Percentiles rank a stretch among this genome's conserved stretches.
Conservation (phyloP, 2,888 invertebrate species). For the Herminia tarsipennalis region DNA sequence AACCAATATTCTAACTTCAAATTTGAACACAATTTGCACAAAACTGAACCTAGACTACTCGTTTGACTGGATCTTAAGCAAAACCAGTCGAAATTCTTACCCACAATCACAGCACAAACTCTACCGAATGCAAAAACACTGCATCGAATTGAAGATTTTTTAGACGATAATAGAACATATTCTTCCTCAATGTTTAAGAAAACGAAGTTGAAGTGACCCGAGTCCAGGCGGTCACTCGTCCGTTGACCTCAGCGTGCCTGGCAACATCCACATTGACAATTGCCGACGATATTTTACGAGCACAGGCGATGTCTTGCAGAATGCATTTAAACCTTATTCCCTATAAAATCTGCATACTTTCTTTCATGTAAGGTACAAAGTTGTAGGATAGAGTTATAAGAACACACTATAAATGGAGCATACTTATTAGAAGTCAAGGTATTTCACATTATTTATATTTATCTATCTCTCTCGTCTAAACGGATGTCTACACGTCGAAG, state of each 20-base stretch:
- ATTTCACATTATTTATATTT: not conserved
- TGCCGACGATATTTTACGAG: constrained; percentile 49
- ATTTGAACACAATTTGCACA: too few relatives aligned
- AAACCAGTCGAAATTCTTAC: not conserved
- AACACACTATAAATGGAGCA: too few relatives aligned
- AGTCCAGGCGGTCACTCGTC: constrained; percentile 63
- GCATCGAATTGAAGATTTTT: constrained; percentile 1
- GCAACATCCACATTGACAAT: constrained; percentile 56
- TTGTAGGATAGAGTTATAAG: not conserved
- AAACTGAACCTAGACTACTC: too few relatives aligned
- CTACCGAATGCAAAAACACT: too few relatives aligned
- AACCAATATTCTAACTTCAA: too few relatives aligned
- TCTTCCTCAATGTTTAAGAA: constrained; percentile 41
- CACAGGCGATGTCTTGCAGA: constrained; percentile 17
- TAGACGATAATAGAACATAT: too few relatives aligned
- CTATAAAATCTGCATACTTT: constrained; percentile 24
- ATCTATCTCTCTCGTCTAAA: too few relatives aligned
- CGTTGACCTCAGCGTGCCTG: constrained; percentile 67
- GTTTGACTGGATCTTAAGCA: too few relatives aligned
- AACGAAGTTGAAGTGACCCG: constrained; percentile 46
- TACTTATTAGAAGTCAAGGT: too few relatives aligned
- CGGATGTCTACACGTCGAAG: too few relatives aligned
- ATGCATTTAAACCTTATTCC: constrained; percentile 12
- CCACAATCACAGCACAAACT: not conserved
- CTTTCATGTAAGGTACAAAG: too few relatives aligned